A percentile compares a stretch with the other conserved stretches of the same genome.
Evolutionary conservation across 2,113 vertebrate genomes (phyloP).

Genomic region (Lipotes vexillifer): DNA sequence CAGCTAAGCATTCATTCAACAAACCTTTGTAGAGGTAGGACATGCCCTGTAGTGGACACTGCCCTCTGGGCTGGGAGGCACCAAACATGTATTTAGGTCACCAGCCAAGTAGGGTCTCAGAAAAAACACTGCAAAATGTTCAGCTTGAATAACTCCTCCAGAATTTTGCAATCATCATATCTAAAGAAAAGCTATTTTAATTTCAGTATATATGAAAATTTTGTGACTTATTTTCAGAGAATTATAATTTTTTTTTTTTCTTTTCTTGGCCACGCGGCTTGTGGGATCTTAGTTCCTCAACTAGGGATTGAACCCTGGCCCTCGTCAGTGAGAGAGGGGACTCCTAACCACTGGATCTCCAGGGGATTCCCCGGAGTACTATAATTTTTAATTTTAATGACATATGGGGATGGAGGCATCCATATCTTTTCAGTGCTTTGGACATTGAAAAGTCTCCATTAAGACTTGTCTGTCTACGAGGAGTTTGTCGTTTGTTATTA

Average conservation of each 20-base stretch:
- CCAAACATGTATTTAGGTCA: background rate
- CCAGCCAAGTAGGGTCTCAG: background rate
- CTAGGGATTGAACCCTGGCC: background rate
- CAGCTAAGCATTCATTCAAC: background rate
- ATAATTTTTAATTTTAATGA: conserved; percentile 19
- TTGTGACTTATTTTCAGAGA: conserved; percentile 30
- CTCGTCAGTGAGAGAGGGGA: no score
- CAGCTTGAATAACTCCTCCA: background rate
- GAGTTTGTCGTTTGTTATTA: background rate
- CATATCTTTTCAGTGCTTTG: background rate
- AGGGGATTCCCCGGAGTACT: background rate
- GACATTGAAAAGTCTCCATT: background rate
- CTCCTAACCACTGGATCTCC: background rate
- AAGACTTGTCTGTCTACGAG: background rate
- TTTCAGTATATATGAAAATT: background rate
- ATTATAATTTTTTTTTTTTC: background rate
- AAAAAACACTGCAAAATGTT: background rate
- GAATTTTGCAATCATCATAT: background rate
- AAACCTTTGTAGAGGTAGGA: background rate
- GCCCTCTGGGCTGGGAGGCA: background rate
- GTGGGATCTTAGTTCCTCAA: background rate
- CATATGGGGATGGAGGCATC: background rate
- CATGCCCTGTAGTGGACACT: background rate
- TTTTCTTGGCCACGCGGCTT: background rate
- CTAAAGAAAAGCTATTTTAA: conserved; percentile 35